Percentiles rank a stretch among this genome's conserved stretches.
Conservation (phyloP, 2,113 vertebrate species). For the Phylloscopus trochiloides region DNA sequence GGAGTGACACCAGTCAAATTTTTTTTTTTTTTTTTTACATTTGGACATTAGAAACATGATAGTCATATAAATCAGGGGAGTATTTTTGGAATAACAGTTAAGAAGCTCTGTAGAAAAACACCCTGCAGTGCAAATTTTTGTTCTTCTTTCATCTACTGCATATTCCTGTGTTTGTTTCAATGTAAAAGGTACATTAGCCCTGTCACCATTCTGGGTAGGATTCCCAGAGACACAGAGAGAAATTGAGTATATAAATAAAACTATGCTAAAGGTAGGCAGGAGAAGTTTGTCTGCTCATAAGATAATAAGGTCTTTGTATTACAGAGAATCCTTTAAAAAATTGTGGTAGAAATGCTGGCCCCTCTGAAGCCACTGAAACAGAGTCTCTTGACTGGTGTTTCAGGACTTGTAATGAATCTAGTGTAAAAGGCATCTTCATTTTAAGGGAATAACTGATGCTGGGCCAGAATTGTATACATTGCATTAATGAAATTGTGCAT, state of each 20-base stretch:
- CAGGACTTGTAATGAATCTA: background rate
- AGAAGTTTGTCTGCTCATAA: background rate
- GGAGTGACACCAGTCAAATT: background rate
- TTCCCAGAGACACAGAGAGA: background rate
- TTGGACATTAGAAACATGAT: background rate
- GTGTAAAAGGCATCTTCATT: background rate
- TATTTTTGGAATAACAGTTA: background rate
- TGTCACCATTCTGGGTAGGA: background rate
- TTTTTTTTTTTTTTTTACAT: background rate
- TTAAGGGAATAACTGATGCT: background rate
- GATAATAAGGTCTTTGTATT: background rate
- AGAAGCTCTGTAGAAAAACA: background rate
- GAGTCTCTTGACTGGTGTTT: background rate
- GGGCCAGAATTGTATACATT: background rate
- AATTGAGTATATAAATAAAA: background rate
- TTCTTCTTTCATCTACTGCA: background rate
- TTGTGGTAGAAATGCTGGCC: background rate
- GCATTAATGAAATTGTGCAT: background rate
- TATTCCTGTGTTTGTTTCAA: background rate
- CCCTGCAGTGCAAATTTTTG: background rate
- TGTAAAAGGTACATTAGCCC: background rate
- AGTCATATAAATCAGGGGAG: background rate
- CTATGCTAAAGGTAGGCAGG: background rate
- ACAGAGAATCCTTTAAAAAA: background rate
- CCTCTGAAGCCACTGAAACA: background rate